These are phyloP conservation scores for Piezodorus guildinii DNA, from an alignment of 1,140 invertebrate species.

Conservation along the genomic window DNA sequence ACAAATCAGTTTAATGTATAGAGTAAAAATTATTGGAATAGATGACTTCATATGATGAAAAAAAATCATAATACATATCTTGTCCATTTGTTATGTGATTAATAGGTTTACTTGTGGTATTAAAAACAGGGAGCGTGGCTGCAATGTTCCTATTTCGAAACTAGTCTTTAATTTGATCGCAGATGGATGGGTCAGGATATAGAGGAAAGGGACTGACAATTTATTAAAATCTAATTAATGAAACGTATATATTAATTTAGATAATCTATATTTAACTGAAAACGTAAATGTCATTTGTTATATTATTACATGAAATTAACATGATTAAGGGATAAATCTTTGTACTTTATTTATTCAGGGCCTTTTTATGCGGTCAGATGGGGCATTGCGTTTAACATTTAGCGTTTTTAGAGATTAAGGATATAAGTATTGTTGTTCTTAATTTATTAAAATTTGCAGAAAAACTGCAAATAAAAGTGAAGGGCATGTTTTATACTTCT, in stretches of 20 bases:
- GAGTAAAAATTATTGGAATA: not conserved
- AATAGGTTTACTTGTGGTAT: slow-evolving; percentile 5
- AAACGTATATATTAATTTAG: slow-evolving; percentile 5
- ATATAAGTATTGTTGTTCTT: slow-evolving; percentile 20
- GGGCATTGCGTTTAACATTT: slow-evolving; percentile 20
- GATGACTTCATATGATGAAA: not conserved
- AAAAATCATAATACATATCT: slow-evolving; percentile 14
- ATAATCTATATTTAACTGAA: slow-evolving; percentile 16
- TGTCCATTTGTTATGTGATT: slow-evolving; percentile 15
- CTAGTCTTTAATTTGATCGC: slow-evolving; percentile 29
- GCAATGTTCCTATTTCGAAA: slow-evolving; percentile 33
- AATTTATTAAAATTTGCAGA: slow-evolving; percentile 15
- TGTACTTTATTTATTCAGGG: slow-evolving; percentile 14
- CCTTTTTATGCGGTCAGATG: slow-evolving; percentile 10
- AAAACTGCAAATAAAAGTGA: not conserved
- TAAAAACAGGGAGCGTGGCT: slow-evolving; percentile 11
- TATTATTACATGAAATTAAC: not conserved
- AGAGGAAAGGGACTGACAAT: slow-evolving; percentile 15
- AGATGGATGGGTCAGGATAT: slow-evolving; percentile 4
- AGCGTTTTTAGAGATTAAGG: not conserved
- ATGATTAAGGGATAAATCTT: slow-evolving; percentile 4
- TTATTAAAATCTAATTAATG: slow-evolving; percentile 1
- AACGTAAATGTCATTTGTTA: slow-evolving; percentile 14
- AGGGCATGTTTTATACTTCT: slow-evolving; percentile 12
- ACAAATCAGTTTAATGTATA: too few relatives aligned